Percentiles rank a stretch among this genome's conserved stretches.
Conservation (phyloP, 2,797 vertebrate genomes). For the Gadopsis bispinosus region DNA sequence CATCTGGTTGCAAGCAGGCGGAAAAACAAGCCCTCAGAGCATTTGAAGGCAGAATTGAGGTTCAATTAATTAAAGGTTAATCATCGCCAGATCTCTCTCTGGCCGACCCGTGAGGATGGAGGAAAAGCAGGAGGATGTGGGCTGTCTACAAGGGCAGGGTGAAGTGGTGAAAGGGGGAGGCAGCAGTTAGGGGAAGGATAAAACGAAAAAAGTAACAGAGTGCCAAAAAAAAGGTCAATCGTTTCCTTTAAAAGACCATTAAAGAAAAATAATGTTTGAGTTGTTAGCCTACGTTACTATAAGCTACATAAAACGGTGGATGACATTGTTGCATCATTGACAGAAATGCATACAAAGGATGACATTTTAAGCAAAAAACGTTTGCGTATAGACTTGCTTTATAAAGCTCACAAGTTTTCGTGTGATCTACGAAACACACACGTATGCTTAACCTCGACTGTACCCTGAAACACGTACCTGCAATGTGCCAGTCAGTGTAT, state of each 20-base stretch:
- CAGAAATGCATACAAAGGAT: not conserved
- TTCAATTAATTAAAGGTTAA: conserved; percentile 79
- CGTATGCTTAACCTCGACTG: not conserved
- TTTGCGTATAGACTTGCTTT: no score
- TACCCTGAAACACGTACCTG: not conserved
- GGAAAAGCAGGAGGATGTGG: conserved; percentile 47
- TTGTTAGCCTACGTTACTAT: not conserved
- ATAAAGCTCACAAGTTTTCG: no score
- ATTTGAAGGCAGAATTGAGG: conserved; percentile 50
- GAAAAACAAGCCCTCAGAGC: conserved; percentile 61
- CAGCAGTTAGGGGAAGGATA: not conserved
- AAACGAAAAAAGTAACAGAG: conserved; percentile 2
- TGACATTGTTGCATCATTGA: not conserved
- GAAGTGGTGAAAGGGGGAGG: conserved; percentile 6
- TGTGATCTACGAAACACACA: conserved; percentile 1
- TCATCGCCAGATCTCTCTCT: conserved; percentile 63
- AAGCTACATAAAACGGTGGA: conserved; percentile 2
- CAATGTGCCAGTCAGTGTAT: not conserved
- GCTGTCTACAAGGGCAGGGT: not conserved
- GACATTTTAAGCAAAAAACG: not conserved
- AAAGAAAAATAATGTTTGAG: not conserved
- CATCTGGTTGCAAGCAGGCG: conserved; percentile 75
- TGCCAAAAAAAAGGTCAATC: conserved; percentile 26
- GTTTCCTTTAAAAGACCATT: conserved; percentile 35
- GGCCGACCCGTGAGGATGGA: conserved; percentile 44